Evolutionary conservation across 2,888 invertebrate species (phyloP), one percentile per base, ranked within the genome.

Genomic region (Calameuta idolon): DNA sequence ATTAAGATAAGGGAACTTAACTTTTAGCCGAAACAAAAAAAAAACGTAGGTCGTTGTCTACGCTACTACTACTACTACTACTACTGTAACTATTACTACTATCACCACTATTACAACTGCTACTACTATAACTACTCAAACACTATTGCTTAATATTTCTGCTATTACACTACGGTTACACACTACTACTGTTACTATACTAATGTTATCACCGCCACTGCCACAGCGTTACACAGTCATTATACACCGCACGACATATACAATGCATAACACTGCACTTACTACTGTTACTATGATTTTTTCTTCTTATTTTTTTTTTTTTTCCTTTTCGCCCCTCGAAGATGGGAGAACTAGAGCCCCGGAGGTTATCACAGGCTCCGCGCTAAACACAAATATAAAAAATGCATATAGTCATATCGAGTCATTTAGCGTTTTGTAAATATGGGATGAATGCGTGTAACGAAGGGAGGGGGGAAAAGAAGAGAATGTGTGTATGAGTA

Each of bases 331-430:
- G 55, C 55, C 78, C 79, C 77, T 73, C 78, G 76, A 75, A 34
- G 40, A 74, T 69, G 33, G 75, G 69, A 69, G 74, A 40, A 40
- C 11, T n/a, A 37, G 69, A 34, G 37, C 35, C 77, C 83, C 79
- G 79, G 82, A 78, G 81, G 79, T 79, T 81, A 81, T 80, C 79
- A 83, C 81, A 77, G 71, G 35, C 75, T 75, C 55, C 55, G 55
- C 55, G 33, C 71, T 79, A 79, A 79, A 68, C 71, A 77, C 55
- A 87, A 85, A 87, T 34, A 74, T 34, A 76, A 80, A 76, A 76
- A 77, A 87, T 89, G 85, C 84, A 89, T 85, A 89, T 92, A 92
- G 92, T 92, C 91, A 92, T 88, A 90, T 91, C 91, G 89, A 92
- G 92, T 92, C 92, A 92, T 88, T 87, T 88, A 89, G 85, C 87